Conservation (phyloP, 2,113 vertebrate species). For the Aleadryas rufinucha region DNA sequence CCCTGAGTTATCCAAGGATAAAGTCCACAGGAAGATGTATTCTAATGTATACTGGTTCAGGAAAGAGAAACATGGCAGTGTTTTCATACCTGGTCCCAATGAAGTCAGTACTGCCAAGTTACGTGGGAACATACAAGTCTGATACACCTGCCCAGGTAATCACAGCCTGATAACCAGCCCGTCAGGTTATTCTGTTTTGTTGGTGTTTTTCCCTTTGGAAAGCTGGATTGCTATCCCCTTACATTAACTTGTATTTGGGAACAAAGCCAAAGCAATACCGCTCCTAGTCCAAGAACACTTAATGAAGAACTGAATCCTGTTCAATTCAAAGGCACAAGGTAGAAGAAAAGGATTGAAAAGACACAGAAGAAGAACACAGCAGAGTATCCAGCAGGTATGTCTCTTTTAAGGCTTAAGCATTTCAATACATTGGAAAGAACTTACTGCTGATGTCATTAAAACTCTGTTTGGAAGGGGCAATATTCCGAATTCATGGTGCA, state of each 20-base stretch:
- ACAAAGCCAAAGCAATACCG: neutral
- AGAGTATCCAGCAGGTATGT: neutral
- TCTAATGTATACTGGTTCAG: neutral
- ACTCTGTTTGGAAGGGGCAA: neutral
- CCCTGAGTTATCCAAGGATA: neutral
- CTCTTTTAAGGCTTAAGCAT: neutral
- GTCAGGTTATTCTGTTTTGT: neutral
- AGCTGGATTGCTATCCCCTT: neutral
- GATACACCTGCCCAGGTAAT: neutral
- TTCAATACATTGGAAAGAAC: neutral
- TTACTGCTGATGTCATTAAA: slow-evolving; percentile 13
- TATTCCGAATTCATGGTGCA: neutral
- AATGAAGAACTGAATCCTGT: neutral
- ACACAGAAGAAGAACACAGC: neutral
- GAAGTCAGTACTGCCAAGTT: neutral
- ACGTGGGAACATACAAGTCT: neutral
- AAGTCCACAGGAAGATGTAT: neutral
- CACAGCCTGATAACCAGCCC: neutral
- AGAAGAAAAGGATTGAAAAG: neutral
- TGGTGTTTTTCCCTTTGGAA: neutral
- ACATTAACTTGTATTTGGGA: neutral
- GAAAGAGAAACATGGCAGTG: neutral
- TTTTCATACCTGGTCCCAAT: neutral
- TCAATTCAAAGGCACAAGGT: neutral
- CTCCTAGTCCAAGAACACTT: neutral